These are phyloP conservation scores for Acestrorhynchus altus DNA, from an alignment of 2,797 vertebrate species.

Conservation along the genomic window DNA sequence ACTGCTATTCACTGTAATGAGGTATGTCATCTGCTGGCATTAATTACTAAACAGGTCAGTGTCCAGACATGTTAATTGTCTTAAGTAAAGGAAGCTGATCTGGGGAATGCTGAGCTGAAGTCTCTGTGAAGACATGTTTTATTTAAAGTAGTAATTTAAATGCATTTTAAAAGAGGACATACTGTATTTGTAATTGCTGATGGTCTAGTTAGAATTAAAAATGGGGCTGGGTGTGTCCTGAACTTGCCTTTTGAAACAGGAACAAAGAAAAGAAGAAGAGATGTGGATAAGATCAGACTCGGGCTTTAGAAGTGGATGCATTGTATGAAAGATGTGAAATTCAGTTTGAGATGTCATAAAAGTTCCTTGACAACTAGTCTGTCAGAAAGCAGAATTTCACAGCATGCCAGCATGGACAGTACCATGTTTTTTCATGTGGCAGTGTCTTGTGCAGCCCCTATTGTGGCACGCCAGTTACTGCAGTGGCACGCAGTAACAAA, in stretches of 20 bases:
- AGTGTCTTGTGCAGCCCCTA: too few relatives aligned
- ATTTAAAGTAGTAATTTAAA: neutral
- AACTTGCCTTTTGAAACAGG: neutral
- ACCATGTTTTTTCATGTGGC: too few relatives aligned
- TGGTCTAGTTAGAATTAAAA: neutral
- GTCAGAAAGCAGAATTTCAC: too few relatives aligned
- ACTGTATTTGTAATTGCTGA: neutral
- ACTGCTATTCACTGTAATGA: conserved; percentile 21
- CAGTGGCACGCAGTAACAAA: too few relatives aligned
- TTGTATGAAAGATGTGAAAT: too few relatives aligned
- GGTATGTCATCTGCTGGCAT: conserved; percentile 10
- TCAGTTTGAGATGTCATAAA: too few relatives aligned
- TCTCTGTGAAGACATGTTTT: neutral
- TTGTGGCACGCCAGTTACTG: too few relatives aligned
- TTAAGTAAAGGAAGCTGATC: conserved; percentile 8
- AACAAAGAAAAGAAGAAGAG: neutral
- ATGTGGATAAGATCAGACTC: neutral
- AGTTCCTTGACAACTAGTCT: too few relatives aligned
- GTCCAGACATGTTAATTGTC: neutral
- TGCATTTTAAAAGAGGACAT: neutral
- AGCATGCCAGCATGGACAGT: too few relatives aligned
- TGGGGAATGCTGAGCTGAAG: conserved; percentile 13
- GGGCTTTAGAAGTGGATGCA: too few relatives aligned
- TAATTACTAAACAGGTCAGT: neutral
- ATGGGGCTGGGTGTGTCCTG: neutral